These are phyloP conservation scores for Thunnus albacares DNA, from an alignment of 2,797 vertebrate genomes.

Conservation along the genomic window DNA sequence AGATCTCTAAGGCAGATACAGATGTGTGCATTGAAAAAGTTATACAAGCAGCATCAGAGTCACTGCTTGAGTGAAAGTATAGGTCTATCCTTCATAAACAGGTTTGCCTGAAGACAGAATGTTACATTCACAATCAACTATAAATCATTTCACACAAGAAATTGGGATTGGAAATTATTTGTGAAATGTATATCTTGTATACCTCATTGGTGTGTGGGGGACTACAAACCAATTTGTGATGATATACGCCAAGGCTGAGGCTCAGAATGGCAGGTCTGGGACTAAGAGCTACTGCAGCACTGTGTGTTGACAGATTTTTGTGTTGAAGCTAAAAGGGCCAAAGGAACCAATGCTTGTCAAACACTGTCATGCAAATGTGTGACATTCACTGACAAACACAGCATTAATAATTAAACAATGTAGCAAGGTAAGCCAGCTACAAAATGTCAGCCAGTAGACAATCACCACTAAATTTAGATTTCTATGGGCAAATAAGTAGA, in stretches of 20 bases:
- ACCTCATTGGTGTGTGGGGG: constrained; percentile 22
- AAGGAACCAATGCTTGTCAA: constrained; percentile 41
- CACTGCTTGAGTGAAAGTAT: background rate
- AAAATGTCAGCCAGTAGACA: constrained; percentile 46
- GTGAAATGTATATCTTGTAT: background rate
- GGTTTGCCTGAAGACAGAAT: background rate
- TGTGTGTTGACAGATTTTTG: constrained; percentile 46
- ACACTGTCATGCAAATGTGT: constrained; percentile 46
- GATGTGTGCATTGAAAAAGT: constrained; percentile 28
- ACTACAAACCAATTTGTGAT: constrained; percentile 45
- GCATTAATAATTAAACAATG: constrained; percentile 46
- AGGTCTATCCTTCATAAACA: constrained; percentile 25
- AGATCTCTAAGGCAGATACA: constrained; percentile 22
- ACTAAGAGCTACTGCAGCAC: constrained; percentile 26
- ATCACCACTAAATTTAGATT: constrained; percentile 27
- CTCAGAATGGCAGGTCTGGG: constrained; percentile 40
- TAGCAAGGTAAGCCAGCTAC: background rate
- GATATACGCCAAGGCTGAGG: constrained; percentile 30
- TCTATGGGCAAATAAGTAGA: constrained; percentile 12
- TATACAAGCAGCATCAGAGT: constrained; percentile 11
- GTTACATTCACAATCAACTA: constrained; percentile 6
- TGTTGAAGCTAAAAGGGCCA: constrained; percentile 46
- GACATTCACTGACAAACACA: constrained; percentile 38
- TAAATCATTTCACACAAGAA: constrained; percentile 13
- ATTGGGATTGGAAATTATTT: background rate